These are phyloP conservation scores for Epirrhoe alternata DNA, from an alignment of 2,888 invertebrate species.

Conservation along the genomic window DNA sequence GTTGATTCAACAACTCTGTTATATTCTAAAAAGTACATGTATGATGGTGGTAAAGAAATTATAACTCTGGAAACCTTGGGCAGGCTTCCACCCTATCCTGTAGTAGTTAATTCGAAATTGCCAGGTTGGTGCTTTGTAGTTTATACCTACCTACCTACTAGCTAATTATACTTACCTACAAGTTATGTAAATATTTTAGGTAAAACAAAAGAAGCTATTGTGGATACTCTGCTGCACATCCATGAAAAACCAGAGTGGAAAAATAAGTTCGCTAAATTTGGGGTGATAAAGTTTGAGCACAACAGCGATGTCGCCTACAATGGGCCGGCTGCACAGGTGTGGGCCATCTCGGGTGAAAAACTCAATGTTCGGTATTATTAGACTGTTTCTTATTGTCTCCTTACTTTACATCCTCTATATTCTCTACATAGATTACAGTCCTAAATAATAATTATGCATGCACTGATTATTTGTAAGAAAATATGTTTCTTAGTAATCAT, in stretches of 20 bases:
- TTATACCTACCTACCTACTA: slow-evolving; percentile 1
- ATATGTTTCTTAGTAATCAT: not conserved
- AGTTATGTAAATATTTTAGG: no score
- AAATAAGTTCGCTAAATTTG: slow-evolving; percentile 76
- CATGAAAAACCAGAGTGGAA: slow-evolving; percentile 70
- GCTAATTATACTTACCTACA: slow-evolving; percentile 2
- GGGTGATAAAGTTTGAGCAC: slow-evolving; percentile 74
- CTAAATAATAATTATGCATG: slow-evolving; percentile 57
- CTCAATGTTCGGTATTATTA: slow-evolving; percentile 85
- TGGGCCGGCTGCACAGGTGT: slow-evolving; percentile 81
- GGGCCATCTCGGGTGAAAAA: slow-evolving; percentile 77
- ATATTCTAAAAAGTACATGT: slow-evolving; percentile 82
- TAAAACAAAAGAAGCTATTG: slow-evolving; percentile 68
- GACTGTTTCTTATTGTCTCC: slow-evolving; percentile 66
- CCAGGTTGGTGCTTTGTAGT: slow-evolving; percentile 80
- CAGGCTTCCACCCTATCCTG: slow-evolving; percentile 87
- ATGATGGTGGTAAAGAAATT: slow-evolving; percentile 84
- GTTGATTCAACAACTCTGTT: slow-evolving; percentile 86
- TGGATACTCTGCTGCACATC: slow-evolving; percentile 69
- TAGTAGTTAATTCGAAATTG: slow-evolving; percentile 85
- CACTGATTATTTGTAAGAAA: slow-evolving; percentile 36
- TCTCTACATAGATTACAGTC: slow-evolving; percentile 73
- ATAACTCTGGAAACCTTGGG: slow-evolving; percentile 86
- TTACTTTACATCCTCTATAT: slow-evolving; percentile 77
- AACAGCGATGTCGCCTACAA: slow-evolving; percentile 78